These are phyloP conservation scores for Drosophila mulleri DNA, from an alignment of 2,888 invertebrate genomes.

Conservation along the genomic window DNA sequence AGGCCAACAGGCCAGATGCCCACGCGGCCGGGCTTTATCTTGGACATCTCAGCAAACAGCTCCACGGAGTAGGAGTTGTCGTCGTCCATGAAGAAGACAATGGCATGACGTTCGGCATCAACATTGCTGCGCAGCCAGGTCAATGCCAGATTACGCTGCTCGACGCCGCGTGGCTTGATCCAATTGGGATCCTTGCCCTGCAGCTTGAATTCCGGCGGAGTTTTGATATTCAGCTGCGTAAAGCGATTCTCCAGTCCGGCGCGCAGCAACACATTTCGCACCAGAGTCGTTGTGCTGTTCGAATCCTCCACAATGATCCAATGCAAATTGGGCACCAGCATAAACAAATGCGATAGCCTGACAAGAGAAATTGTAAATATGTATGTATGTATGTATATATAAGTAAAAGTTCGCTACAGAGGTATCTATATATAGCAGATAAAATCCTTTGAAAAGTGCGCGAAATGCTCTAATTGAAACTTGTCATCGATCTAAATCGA, in stretches of 20 bases:
- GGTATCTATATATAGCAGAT: neutral
- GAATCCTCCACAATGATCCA: slow-evolving; percentile 98
- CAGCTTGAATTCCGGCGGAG: slow-evolving; percentile 90
- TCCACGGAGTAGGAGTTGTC: slow-evolving; percentile 97
- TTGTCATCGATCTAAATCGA: neutral
- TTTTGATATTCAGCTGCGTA: slow-evolving; percentile 89
- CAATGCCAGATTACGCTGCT: slow-evolving; percentile 94
- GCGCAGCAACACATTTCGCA: slow-evolving; percentile 89
- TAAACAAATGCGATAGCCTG: slow-evolving; percentile 94
- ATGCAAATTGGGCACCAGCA: slow-evolving; percentile 94
- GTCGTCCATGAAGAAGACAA: slow-evolving; percentile 98
- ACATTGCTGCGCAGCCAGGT: slow-evolving; percentile 88
- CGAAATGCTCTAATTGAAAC: neutral
- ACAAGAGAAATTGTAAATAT: neutral
- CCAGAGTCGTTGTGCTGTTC: slow-evolving; percentile 87
- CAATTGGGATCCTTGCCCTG: slow-evolving; percentile 89
- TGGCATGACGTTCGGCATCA: slow-evolving; percentile 86
- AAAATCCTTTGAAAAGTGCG: neutral
- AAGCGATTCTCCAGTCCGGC: slow-evolving; percentile 84
- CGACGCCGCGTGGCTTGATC: slow-evolving; percentile 94
- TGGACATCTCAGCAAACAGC: slow-evolving; percentile 95
- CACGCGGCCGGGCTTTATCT: slow-evolving; percentile 89
- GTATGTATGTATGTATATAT: too few relatives aligned
- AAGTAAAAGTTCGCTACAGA: neutral
- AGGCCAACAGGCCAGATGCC: slow-evolving; percentile 98